phyloP scores from a whole-genome alignment of 2,113 vertebrate species.

The Tyto alba region DNA sequence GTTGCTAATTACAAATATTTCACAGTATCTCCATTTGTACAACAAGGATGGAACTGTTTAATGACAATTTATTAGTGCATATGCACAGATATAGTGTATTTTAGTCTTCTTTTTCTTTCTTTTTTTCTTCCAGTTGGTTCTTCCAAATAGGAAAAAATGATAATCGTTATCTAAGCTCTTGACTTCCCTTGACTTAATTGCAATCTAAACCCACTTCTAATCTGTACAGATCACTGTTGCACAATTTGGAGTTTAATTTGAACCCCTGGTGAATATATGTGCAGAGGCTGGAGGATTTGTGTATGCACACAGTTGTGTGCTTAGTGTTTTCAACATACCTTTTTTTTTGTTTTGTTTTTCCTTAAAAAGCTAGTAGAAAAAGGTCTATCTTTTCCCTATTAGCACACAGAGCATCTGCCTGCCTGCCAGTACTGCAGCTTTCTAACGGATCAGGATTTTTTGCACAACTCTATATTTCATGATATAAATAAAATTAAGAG shows the following conservation, averaged over 20 bases:
- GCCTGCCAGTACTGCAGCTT: background rate
- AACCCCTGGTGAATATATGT: constrained; percentile 8
- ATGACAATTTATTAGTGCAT: constrained; percentile 29
- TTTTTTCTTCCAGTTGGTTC: background rate
- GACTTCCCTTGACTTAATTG: constrained; percentile 63
- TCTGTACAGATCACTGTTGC: constrained; percentile 46
- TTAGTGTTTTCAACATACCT: background rate
- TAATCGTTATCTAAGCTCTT: constrained; percentile 64
- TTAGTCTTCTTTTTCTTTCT: background rate
- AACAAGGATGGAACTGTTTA: constrained; percentile 9
- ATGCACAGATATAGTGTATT: background rate
- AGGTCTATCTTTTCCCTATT: background rate
- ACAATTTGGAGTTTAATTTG: constrained; percentile 57
- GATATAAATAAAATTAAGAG: background rate
- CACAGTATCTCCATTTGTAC: background rate
- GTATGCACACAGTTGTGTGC: background rate
- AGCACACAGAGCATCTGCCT: background rate
- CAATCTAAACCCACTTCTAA: constrained; percentile 64
- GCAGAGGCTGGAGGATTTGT: background rate
- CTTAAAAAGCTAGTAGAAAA: background rate
- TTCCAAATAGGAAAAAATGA: constrained; percentile 28
- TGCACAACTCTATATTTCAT: background rate
- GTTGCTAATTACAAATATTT: constrained; percentile 37
- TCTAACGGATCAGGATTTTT: background rate
- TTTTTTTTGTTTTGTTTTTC: background rate